Evolutionary conservation across 1,140 invertebrate genomes (phyloP), one percentile per base, ranked within the genome.

Genomic region (Sycophaga agraensis): DNA sequence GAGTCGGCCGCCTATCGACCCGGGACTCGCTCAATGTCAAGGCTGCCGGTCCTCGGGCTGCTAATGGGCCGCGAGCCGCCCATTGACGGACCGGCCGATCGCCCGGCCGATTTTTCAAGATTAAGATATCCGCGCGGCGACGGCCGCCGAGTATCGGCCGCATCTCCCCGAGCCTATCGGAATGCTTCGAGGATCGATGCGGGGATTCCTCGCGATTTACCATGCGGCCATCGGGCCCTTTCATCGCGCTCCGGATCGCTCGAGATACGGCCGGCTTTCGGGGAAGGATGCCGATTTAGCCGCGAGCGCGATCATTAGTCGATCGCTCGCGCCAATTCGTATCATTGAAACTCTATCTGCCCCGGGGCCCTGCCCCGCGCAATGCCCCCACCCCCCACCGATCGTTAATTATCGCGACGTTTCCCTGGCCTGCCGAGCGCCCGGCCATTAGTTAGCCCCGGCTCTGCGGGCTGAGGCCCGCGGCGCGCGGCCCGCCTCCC

Each of bases 191-290:
- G 54, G 54, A 63, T 63, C 54, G 54, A 63, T 63, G 61, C 14
- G 34, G 34, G 58, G 56, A 69, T 68, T 71, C 69, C 42, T 65
- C 54, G 66, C 66, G 68, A 72, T 71, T 73, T 71, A 73, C 71
- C 37, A 72, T 68, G 22, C 59, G 46, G 56, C 9, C 37, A 46
- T 42, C 64, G 64, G 61, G 69, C 66, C 65, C 70, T 65, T 73
- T 66, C 64, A 72, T 73, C 70, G 65, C 8, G 8, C 35, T 24
- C n/a, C 51, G 66, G 62, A 39, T 66, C 61, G 59, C 8, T 3
- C 55, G 39, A 68, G 69, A 70, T 69, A 70, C 58, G 51, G n/a
- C n/a, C n/a, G n/a, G n/a, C n/a, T n/a, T 31, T 64, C 64, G 51
- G 39, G 50, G 66, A 69, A 69, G 53, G 63, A 67, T 64, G 50